phyloP scores from a whole-genome alignment of 2,113 vertebrate species.

The Eudyptes chrysolophus region DNA sequence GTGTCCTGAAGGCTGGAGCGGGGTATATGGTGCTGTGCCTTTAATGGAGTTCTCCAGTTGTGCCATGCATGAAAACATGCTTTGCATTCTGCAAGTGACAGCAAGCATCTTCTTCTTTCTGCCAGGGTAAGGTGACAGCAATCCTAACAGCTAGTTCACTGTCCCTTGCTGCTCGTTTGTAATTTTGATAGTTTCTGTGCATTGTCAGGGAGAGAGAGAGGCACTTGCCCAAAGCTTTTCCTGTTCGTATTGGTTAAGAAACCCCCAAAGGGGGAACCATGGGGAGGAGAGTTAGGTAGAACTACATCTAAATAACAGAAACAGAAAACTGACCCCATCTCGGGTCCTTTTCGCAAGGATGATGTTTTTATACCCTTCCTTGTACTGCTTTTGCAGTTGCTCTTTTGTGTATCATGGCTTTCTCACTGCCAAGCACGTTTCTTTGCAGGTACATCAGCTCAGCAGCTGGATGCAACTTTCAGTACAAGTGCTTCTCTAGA shows the following conservation, averaged over 20 bases:
- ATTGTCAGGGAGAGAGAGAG: background rate
- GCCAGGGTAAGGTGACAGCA: background rate
- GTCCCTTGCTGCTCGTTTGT: background rate
- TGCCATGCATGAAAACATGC: background rate
- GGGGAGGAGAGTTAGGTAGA: background rate
- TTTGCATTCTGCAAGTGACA: background rate
- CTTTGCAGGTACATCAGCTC: constrained; percentile 90
- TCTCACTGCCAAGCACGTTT: background rate
- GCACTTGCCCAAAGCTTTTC: background rate
- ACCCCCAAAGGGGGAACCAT: accelerated
- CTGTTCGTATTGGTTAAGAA: background rate
- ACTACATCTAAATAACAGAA: background rate
- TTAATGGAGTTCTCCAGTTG: background rate
- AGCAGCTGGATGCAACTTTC: constrained; percentile 96
- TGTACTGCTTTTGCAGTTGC: background rate
- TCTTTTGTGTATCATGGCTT: background rate
- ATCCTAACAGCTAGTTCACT: accelerated
- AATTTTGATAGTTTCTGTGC: accelerated
- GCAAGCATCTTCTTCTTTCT: background rate
- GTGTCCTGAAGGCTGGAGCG: background rate
- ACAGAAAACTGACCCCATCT: background rate
- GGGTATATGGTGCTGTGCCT: accelerated
- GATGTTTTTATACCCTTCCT: background rate
- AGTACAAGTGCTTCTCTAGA: constrained; percentile 94
- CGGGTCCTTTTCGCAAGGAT: background rate